phyloP scores from a whole-genome alignment of 1,140 invertebrate species.

The Drosophila rufa region DNA sequence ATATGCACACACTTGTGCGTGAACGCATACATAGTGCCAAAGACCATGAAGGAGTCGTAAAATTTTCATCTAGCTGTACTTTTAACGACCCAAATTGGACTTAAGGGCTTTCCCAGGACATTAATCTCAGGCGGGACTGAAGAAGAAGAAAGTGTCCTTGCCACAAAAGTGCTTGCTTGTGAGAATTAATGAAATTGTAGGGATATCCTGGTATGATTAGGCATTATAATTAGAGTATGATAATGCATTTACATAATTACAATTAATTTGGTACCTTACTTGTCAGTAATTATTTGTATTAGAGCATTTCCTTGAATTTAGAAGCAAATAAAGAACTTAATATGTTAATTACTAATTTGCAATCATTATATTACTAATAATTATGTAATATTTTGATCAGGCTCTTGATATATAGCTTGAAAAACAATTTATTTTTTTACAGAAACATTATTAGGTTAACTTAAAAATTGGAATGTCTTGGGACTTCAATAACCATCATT shows the following conservation, averaged over 20 bases:
- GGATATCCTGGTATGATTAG: conserved; percentile 13
- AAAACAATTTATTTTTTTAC: too few species aligned
- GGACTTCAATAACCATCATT: too few species aligned
- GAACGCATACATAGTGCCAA: conserved; percentile 16
- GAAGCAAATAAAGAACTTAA: too few species aligned
- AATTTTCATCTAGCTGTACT: conserved; percentile 54
- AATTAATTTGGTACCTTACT: background rate
- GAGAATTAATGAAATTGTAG: conserved; percentile 17
- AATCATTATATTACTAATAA: background rate
- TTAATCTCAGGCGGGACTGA: conserved; percentile 17
- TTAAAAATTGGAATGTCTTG: too few species aligned
- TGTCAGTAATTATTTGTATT: background rate
- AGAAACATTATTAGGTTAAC: background rate
- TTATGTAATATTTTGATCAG: too few species aligned
- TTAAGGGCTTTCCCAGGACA: conserved; percentile 34
- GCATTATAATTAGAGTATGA: conserved; percentile 6
- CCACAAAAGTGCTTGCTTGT: conserved; percentile 12
- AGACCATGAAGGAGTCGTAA: conserved; percentile 44
- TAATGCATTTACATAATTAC: conserved; percentile 14
- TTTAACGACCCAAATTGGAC: conserved; percentile 52
- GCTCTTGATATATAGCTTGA: too few species aligned
- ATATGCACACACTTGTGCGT: conserved; percentile 16
- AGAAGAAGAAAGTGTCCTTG: conserved; percentile 1
- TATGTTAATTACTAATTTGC: too few species aligned
- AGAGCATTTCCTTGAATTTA: background rate